These are phyloP conservation scores for Silurus asotus DNA, from an alignment of 2,113 vertebrate genomes.

Conservation along the genomic window DNA sequence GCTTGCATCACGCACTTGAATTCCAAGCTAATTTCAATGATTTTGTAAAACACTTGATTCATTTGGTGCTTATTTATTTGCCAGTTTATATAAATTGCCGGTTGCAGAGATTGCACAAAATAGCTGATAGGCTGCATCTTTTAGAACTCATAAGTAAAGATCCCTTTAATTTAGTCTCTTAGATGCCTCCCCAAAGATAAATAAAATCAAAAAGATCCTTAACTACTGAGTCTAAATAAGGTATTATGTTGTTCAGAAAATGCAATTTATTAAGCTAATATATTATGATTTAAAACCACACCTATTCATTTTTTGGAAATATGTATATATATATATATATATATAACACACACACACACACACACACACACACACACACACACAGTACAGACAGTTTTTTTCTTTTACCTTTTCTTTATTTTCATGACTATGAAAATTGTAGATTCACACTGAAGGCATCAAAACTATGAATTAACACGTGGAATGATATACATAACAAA, in stretches of 20 bases:
- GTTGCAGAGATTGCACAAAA: slow-evolving; percentile 15
- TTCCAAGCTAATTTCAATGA: background rate
- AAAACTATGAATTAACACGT: too few species aligned
- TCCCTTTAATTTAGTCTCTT: background rate
- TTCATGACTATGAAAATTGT: too few species aligned
- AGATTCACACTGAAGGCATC: too few species aligned
- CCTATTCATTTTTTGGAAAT: background rate
- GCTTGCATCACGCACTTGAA: background rate
- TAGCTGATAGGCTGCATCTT: slow-evolving; percentile 1
- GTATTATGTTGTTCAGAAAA: slow-evolving; percentile 8
- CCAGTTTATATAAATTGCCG: background rate
- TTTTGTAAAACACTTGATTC: background rate
- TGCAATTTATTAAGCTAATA: background rate
- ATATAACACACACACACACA: too few species aligned
- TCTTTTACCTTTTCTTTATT: too few species aligned
- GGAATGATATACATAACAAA: too few species aligned
- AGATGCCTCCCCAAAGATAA: background rate
- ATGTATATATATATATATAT: too few species aligned
- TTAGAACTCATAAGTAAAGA: background rate
- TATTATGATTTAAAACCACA: background rate
- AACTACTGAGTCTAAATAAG: background rate
- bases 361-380: too few species aligned
- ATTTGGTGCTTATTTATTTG: background rate
- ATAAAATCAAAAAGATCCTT: background rate
- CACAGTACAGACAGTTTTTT: too few species aligned